These are phyloP conservation scores for Drosophila orosa DNA, from an alignment of 1,140 invertebrate species.

Conservation along the genomic window DNA sequence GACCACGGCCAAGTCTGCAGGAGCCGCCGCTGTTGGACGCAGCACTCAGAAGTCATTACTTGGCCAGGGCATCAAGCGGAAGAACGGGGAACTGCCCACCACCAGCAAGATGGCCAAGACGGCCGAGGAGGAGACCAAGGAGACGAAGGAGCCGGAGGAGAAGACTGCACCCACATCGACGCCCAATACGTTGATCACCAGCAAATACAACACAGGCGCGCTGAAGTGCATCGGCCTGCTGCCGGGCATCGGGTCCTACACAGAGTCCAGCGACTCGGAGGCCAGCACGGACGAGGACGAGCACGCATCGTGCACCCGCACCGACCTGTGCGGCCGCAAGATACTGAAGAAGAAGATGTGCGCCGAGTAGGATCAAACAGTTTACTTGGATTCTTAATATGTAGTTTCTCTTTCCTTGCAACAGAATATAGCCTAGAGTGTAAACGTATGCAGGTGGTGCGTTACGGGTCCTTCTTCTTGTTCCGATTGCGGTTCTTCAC, in stretches of 20 bases:
- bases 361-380: conserved; percentile 48
- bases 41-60: conserved; percentile 75
- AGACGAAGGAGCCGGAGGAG: not conserved
- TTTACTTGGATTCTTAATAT: conserved; percentile 64
- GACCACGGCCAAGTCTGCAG: conserved; percentile 60
- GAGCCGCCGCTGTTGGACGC: conserved; percentile 24
- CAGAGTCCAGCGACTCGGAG: conserved; percentile 89
- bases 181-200: conserved; percentile 31
- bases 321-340: conserved; percentile 87
- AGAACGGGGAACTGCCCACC: conserved; percentile 85
- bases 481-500: conserved; percentile 91
- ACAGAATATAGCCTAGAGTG: conserved; percentile 62
- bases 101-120: conserved; percentile 56
- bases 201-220: conserved; percentile 74
- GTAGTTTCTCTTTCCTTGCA: conserved; percentile 55
- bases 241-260: conserved; percentile 91
- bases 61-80: conserved; percentile 86
- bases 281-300: conserved; percentile 87
- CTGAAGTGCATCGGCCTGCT: conserved; percentile 90
- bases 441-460: conserved; percentile 19
- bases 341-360: conserved; percentile 84
- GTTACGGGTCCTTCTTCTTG: conserved; percentile 74
- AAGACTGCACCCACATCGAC: conserved; percentile 2
- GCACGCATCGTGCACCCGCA: conserved; percentile 78
- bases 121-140: conserved; percentile 10